phyloP scores from a whole-genome alignment of 2,888 invertebrate species.

The Plutella xylostella region DNA sequence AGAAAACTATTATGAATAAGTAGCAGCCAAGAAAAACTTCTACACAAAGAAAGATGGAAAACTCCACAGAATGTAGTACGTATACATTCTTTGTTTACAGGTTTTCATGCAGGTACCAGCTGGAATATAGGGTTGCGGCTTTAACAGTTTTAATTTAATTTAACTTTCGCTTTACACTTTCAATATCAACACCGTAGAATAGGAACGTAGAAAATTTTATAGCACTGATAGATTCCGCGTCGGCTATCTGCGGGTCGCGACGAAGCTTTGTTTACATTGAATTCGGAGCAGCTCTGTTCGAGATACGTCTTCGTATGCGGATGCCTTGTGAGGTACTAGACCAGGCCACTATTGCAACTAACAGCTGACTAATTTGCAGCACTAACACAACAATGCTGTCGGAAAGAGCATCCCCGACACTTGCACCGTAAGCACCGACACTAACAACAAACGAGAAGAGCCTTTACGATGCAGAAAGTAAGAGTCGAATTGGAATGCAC shows the following conservation, averaged over 20 bases:
- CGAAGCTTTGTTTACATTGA: conserved; percentile 7
- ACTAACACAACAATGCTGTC: conserved; percentile 51
- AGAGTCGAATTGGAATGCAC: conserved; percentile 27
- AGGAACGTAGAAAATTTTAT: background rate
- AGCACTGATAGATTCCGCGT: too few relatives aligned
- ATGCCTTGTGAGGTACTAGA: conserved; percentile 45
- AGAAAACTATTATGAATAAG: conserved; percentile 15
- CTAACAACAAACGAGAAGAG: conserved; percentile 25
- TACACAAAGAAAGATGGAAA: background rate
- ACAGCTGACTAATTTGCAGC: conserved; percentile 61
- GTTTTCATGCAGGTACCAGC: background rate
- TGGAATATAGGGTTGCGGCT: background rate
- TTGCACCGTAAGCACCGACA: background rate
- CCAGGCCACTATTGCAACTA: conserved; percentile 31
- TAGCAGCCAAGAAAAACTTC: too few relatives aligned
- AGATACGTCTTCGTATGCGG: conserved; percentile 38
- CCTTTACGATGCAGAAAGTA: conserved; percentile 31
- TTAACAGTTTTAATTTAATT: background rate
- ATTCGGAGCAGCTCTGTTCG: background rate
- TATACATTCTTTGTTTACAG: too few relatives aligned
- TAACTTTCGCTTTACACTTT: too few relatives aligned
- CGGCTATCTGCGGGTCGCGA: background rate
- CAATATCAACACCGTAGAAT: background rate
- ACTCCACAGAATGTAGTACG: background rate
- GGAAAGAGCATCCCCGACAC: conserved; percentile 6